These are phyloP conservation scores for Sciaenops ocellatus DNA, from an alignment of 2,797 vertebrate genomes.

Conservation along the genomic window DNA sequence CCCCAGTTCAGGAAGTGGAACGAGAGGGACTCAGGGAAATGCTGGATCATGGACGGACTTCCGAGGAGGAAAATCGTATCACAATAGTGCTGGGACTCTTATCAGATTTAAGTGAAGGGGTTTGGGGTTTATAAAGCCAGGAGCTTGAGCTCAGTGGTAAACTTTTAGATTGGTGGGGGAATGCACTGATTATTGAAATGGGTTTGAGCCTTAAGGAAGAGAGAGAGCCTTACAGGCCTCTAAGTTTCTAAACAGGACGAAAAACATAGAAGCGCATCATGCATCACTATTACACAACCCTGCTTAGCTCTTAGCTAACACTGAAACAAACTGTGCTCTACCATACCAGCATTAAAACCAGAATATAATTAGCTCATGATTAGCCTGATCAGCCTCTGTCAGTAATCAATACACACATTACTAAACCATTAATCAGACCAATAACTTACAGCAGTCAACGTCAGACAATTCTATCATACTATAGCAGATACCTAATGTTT, in stretches of 20 bases:
- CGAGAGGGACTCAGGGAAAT: slow-evolving; percentile 79
- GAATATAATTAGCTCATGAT: too few relatives aligned
- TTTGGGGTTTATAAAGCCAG: slow-evolving; percentile 73
- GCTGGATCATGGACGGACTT: slow-evolving; percentile 83
- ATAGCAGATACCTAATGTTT: too few relatives aligned
- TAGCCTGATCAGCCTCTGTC: too few relatives aligned
- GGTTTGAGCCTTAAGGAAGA: slow-evolving; percentile 41
- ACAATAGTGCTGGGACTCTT: slow-evolving; percentile 81
- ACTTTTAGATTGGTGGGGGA: slow-evolving; percentile 62
- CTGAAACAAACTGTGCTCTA: slow-evolving; percentile 29
- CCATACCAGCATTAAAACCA: neutral
- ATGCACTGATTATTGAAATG: slow-evolving; percentile 66
- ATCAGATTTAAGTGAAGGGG: slow-evolving; percentile 83
- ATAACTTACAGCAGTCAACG: too few relatives aligned
- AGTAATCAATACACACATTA: too few relatives aligned
- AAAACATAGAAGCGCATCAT: slow-evolving; percentile 38
- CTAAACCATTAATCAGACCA: too few relatives aligned
- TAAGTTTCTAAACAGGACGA: slow-evolving; percentile 37
- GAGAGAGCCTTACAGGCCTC: slow-evolving; percentile 38
- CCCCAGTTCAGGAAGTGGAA: slow-evolving; percentile 82
- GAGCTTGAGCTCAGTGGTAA: slow-evolving; percentile 70
- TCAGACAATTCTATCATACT: too few relatives aligned
- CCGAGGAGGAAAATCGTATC: slow-evolving; percentile 76
- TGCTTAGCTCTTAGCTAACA: slow-evolving; percentile 42
- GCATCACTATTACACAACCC: slow-evolving; percentile 13